A percentile compares a stretch with the other conserved stretches of the same genome.
Conservation (phyloP, 2,113 vertebrate species). For the Channa argus region DNA sequence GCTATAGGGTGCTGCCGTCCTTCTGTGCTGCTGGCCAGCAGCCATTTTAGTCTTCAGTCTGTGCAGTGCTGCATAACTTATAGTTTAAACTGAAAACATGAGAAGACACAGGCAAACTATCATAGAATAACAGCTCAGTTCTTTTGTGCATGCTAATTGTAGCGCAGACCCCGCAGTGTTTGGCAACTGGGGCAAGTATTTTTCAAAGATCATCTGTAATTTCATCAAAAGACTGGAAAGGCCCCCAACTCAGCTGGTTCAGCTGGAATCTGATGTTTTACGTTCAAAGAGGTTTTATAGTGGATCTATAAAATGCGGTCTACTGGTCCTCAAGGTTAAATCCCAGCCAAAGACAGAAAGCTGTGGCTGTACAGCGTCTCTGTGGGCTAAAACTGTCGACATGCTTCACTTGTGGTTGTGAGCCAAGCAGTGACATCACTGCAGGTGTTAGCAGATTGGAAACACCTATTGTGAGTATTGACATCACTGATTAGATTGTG, state of each 20-base stretch:
- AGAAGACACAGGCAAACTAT: background rate
- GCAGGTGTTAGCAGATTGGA: conserved; percentile 8
- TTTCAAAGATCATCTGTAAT: conserved; percentile 18
- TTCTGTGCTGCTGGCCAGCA: conserved; percentile 37
- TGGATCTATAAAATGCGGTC: background rate
- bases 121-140: background rate
- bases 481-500: conserved; percentile 10
- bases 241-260: background rate
- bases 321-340: background rate
- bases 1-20: conserved; percentile 15
- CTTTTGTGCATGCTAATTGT: background rate
- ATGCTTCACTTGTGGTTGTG: background rate
- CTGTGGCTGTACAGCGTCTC: background rate
- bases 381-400: background rate
- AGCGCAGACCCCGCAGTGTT: background rate
- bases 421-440: conserved; percentile 1
- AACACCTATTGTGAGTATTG: conserved; percentile 5
- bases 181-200: conserved; percentile 16
- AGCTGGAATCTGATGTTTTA: conserved; percentile 23
- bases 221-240: background rate
- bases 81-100: conserved; percentile 13
- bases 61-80: conserved; percentile 17
- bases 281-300: conserved; percentile 15
- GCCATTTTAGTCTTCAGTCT: conserved; percentile 32
- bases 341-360: conserved; percentile 3